Percentiles rank a stretch among this genome's conserved stretches.
Evolutionary conservation across 2,888 invertebrate genomes (phyloP).

Genomic region (Yponomeuta plumbellus): DNA sequence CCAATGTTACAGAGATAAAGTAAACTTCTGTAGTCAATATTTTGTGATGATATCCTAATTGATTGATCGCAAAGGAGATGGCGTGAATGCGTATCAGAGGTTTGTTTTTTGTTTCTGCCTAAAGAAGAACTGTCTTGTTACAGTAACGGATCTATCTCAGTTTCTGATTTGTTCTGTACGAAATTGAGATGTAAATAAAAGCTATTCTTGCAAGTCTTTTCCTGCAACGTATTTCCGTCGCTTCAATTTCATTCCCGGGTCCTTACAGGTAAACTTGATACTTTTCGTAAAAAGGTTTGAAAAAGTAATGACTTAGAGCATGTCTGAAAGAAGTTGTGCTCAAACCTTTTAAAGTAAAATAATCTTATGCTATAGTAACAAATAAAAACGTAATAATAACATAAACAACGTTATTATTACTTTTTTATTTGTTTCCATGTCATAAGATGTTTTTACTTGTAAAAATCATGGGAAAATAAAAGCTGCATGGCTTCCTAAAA

Average conservation of each 20-base stretch:
- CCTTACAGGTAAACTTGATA: not conserved
- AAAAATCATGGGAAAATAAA: no score
- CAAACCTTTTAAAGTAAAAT: no score
- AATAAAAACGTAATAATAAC: no score
- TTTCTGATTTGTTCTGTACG: not conserved
- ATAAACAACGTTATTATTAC: no score
- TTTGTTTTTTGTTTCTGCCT: slow-evolving; percentile 21
- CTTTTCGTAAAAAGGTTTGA: no score
- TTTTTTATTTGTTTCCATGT: no score
- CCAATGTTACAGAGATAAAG: not conserved
- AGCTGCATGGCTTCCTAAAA: no score
- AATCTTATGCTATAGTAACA: no score
- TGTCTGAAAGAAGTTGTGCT: no score
- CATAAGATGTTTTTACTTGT: no score
- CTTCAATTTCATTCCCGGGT: not conserved
- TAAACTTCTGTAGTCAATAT: not conserved
- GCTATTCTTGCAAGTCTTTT: not conserved
- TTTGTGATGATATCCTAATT: slow-evolving; percentile 52
- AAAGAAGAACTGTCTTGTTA: slow-evolving; percentile 14
- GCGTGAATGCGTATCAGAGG: slow-evolving; percentile 42
- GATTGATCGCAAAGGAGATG: slow-evolving; percentile 64
- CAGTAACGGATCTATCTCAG: slow-evolving; percentile 8
- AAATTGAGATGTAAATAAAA: not conserved
- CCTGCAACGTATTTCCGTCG: not conserved
- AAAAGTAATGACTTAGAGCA: no score